Percentiles rank a stretch among this genome's conserved stretches.
Conservation (phyloP, 2,888 invertebrate genomes). For the Agriopis leucophaearia region DNA sequence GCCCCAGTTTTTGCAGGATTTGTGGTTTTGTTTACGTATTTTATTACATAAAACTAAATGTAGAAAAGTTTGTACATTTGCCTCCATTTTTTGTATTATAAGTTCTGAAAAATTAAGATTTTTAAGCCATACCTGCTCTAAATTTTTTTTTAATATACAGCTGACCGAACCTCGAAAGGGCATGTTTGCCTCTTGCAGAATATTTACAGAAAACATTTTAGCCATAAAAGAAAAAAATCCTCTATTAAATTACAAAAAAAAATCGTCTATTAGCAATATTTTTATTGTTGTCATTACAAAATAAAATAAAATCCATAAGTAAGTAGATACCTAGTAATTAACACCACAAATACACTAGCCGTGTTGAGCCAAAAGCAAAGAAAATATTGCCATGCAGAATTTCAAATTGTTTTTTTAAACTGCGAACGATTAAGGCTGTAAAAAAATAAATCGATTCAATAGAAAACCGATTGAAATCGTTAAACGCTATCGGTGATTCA, state of each 20-base stretch:
- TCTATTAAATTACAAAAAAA: no score
- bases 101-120: not conserved
- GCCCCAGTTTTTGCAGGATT: constrained; percentile 10
- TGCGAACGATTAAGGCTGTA: constrained; percentile 39
- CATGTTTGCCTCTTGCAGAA: no score
- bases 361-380: not conserved
- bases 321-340: not conserved
- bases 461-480: constrained; percentile 48
- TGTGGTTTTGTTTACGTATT: constrained; percentile 14
- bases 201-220: no score
- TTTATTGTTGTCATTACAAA: no score
- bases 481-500: constrained; percentile 53
- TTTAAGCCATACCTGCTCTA: not conserved
- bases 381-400: not conserved
- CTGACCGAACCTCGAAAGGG: not conserved
- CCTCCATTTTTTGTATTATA: not conserved
- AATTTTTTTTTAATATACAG: not conserved
- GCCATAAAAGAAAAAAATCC: no score
- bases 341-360: not conserved
- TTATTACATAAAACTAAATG: constrained; percentile 13
- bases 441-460: constrained; percentile 49
- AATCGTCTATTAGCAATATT: no score
- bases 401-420: constrained; percentile 33
- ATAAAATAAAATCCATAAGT: no score
- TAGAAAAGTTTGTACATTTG: not conserved